These are phyloP conservation scores for Agriotes lineatus DNA, from an alignment of 2,888 invertebrate genomes.

Conservation along the genomic window DNA sequence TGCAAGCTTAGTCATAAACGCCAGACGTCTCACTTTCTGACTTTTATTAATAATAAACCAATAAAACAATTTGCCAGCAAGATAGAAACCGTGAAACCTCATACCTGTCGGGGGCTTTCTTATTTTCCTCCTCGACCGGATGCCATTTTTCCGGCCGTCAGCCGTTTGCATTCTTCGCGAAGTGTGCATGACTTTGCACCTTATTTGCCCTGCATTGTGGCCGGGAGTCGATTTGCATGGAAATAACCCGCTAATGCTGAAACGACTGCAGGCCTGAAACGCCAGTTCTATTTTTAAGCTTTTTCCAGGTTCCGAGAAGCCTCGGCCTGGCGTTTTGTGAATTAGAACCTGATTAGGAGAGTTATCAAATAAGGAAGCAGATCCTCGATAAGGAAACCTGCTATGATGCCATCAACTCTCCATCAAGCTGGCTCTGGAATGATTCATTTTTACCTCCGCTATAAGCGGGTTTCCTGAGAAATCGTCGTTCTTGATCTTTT, in stretches of 20 bases:
- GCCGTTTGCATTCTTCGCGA: not conserved
- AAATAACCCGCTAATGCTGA: not conserved
- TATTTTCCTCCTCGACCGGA: not conserved
- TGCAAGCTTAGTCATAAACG: not conserved
- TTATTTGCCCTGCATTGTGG: not conserved
- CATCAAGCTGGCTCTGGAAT: too few species aligned
- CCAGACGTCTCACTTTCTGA: not conserved
- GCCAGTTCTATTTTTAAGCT: too few species aligned
- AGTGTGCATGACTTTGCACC: not conserved
- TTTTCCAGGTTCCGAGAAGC: not conserved
- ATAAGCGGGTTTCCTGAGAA: too few species aligned
- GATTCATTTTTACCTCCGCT: too few species aligned
- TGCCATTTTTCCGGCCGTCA: not conserved
- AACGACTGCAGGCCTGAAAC: too few species aligned
- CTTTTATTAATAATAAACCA: constrained; percentile 10
- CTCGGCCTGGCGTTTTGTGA: not conserved
- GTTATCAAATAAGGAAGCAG: constrained; percentile 8
- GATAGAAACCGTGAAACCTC: constrained; percentile 16
- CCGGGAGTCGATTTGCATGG: not conserved
- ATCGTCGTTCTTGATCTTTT: too few species aligned
- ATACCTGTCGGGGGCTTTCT: constrained; percentile 15
- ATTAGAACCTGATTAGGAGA: constrained; percentile 1
- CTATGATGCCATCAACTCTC: too few species aligned
- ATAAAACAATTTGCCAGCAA: not conserved
- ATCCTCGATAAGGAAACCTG: not conserved